Percentiles rank a stretch among this genome's conserved stretches.
Evolutionary conservation across 2,113 vertebrate genomes (phyloP).

Genomic region (Etheostoma spectabile): DNA sequence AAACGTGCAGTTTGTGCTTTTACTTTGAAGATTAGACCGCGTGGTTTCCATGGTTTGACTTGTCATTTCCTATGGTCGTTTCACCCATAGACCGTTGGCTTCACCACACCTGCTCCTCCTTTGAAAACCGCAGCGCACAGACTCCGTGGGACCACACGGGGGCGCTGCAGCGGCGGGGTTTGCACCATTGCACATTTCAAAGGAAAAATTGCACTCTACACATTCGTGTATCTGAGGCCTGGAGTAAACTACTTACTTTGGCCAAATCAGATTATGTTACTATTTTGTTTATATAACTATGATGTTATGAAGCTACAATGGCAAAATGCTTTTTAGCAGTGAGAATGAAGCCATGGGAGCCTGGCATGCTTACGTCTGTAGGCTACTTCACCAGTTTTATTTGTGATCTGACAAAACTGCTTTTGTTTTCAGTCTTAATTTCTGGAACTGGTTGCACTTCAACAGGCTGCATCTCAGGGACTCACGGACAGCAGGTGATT

Average conservation of each 20-base stretch:
- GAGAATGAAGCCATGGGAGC: too few relatives aligned
- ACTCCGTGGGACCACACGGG: not conserved
- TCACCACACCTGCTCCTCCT: conserved; percentile 41
- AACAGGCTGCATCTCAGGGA: not conserved
- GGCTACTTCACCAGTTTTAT: not conserved
- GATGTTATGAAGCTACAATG: too few relatives aligned
- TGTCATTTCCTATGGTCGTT: too few relatives aligned
- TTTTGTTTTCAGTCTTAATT: conserved; percentile 3
- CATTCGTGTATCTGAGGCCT: not conserved
- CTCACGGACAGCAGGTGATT: not conserved
- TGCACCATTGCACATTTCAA: not conserved
- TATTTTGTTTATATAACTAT: too few relatives aligned
- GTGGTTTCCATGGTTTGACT: conserved; percentile 15
- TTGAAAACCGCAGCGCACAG: conserved; percentile 6
- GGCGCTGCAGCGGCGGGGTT: conserved; percentile 23
- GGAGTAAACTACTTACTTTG: not conserved
- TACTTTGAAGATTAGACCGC: conserved; percentile 13
- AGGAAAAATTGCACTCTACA: not conserved
- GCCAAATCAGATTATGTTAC: too few relatives aligned
- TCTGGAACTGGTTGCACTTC: not conserved
- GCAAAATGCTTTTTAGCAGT: too few relatives aligned
- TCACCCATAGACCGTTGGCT: too few relatives aligned
- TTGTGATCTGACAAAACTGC: not conserved
- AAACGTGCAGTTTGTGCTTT: not conserved
- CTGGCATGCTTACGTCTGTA: too few relatives aligned